Base-by-base conservation (phyloP, 2,888 invertebrate genomes). In the Rhimphoctona megacephalus region DNA sequence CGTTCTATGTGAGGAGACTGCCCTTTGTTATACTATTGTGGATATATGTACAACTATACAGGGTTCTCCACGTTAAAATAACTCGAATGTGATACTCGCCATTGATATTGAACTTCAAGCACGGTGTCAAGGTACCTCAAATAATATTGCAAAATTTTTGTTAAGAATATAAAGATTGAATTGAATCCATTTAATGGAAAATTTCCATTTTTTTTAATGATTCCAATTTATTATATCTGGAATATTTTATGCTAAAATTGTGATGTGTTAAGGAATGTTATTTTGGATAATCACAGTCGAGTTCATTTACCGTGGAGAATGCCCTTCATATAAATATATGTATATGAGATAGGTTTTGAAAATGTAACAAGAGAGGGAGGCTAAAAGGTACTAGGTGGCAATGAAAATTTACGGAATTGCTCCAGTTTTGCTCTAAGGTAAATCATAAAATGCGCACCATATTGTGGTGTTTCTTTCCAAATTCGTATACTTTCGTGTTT, bases 401-500 rank as follows among this genome's bases (percentile, higher is more conserved):
- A 89, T 89, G 90, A 88, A 89, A 86, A 66, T 78, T 57, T 39
- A 30, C 69, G 79, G 74, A 81, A 90, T 83, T 90, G 91, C 91
- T 91, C 91, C 74, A 91, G 89, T 89, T 91, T 89, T 81, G 79
- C 88, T 88, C 85, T 83, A 90, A 89, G 89, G 88, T 66, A 54
- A 61, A 85, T 81, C 67, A 74, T 88, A 87, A 90, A 88, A 69
- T 64, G 52, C 33, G 74, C 39, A 69, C 52, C 69, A 69, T 77
- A 43, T 52, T 46, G 39, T 49, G 1, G 49, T 30, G 33, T 49
- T 39, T 54, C 43, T 54, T 30, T 46, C 70, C 77, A 69, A 80
- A 67, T 73, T 46, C 46, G 36, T 77, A 5, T 57, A n/a, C 74
- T 81, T 77, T 66, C 79, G n/a, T n/a, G n/a, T n/a, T 39, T 70